Base-by-base conservation (phyloP, 2,888 invertebrate species). In the Neoaliturus tenellus region DNA sequence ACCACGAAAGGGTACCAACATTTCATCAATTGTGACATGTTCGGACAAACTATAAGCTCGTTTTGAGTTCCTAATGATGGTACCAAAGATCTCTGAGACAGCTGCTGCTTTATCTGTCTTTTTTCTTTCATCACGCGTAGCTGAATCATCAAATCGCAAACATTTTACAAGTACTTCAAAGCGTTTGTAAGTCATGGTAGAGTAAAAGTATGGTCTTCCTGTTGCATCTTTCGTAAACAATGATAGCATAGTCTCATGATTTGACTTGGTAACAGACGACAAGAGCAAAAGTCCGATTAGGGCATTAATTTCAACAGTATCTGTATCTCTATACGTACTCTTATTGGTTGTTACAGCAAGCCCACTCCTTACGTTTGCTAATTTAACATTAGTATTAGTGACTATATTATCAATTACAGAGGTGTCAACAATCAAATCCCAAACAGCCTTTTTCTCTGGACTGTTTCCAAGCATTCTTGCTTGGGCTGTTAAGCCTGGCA, bases 21-120 rank as follows among this genome's bases (percentile, higher is more conserved):
- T 75, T 35, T 83, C 78, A 33, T 82, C 82, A 25, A 83, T 80
- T 73, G 67, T 75, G n/a, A 80, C 78, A 71, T 55, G 23, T 48
- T 58, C 28, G 20, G 78, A 48, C n/a, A 85, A 23, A 28, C 73
- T 23, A 58, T 85, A 85, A 41, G 12, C 31, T 12, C 25, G 20
- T 44, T 85, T 69, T 12, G 58, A 85, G 58, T 85, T 83, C 28
- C 44, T 80, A 80, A 85, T 78, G 25, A 83, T 69, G 33, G 4
- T 80, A 35, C 82, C 23, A 69, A 85, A 85, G 14, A 85, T 44
- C 33, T 81, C 81, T 33, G 85, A 81, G 12, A 85, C 80, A 58
- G 85, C 62, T 28, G 85, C 85, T 23, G 48, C 58, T 31, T 80
- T 58, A 69, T 85, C 83, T 23, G 14, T 83, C 78, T 17, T n/a